A percentile compares a stretch with the other conserved stretches of the same genome.
These are phyloP conservation scores for Pantherophis vulpinus DNA, from an alignment of 2,797 vertebrate genomes.

Conservation along the genomic window DNA sequence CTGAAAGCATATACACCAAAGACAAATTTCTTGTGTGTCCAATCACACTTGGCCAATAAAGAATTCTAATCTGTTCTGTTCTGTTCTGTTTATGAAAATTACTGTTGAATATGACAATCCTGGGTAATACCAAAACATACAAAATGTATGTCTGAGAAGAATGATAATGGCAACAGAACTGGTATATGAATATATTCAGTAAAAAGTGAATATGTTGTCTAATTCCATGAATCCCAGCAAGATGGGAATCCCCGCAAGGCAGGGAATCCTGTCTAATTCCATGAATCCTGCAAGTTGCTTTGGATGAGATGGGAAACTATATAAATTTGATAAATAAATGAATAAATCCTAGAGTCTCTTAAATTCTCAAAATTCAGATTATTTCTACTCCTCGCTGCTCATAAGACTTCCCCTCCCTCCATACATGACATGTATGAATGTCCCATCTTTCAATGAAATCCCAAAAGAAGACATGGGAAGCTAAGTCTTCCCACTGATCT, in stretches of 20 bases:
- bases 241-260: too few relatives aligned
- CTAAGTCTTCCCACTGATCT: background rate
- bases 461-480: background rate
- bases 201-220: background rate
- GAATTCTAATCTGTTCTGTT: too few relatives aligned
- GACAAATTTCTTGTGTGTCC: too few relatives aligned
- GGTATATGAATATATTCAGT: background rate
- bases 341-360: background rate
- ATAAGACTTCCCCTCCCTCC: background rate
- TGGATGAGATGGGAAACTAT: background rate
- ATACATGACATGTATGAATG: background rate
- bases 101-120: background rate
- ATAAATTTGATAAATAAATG: background rate
- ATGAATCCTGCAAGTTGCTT: background rate
- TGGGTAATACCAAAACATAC: background rate
- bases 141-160: background rate
- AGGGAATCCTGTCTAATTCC: background rate
- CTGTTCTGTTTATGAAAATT: background rate
- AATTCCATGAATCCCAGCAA: background rate
- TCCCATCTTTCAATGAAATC: background rate
- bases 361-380: background rate
- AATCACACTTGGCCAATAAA: too few relatives aligned
- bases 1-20: too few relatives aligned
- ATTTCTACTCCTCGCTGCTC: background rate
- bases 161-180: background rate